Evolutionary conservation across 2,797 vertebrate genomes (phyloP).

Genomic region (Eulemur mongoz): DNA sequence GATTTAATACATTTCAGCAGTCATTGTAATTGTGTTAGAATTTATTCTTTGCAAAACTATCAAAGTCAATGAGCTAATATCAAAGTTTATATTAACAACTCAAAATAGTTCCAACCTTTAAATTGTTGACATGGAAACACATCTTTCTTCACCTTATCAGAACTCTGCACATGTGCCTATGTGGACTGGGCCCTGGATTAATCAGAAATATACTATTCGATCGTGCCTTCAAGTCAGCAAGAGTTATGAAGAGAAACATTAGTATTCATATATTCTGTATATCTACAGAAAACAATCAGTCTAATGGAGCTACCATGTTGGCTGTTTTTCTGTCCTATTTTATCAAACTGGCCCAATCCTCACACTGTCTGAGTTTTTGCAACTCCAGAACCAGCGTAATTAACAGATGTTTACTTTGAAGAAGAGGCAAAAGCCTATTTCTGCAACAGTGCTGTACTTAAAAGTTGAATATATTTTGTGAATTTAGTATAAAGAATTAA

Average conservation of each 20-base stretch:
- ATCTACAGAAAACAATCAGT: conserved; percentile 79
- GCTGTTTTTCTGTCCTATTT: conserved; percentile 51
- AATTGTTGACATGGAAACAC: conserved; percentile 82
- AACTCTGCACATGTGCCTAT: conserved; percentile 71
- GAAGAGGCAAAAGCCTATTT: neutral
- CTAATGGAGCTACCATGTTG: conserved; percentile 56
- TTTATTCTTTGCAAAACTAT: conserved; percentile 73
- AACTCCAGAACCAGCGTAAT: conserved; percentile 41
- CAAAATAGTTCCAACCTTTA: conserved; percentile 70
- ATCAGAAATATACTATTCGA: conserved; percentile 69
- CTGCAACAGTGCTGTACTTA: neutral
- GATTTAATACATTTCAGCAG: conserved; percentile 69
- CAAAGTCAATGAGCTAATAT: conserved; percentile 75
- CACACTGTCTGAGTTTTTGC: conserved; percentile 33
- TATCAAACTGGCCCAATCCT: conserved; percentile 53
- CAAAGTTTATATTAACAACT: conserved; percentile 75
- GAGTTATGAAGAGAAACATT: conserved; percentile 71
- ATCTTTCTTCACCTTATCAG: conserved; percentile 83
- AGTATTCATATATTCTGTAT: conserved; percentile 74
- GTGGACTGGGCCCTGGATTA: conserved; percentile 73
- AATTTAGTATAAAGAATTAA: conserved; percentile 50
- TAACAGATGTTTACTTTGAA: conserved; percentile 57
- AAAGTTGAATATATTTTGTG: neutral
- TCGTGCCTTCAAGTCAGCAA: conserved; percentile 65
- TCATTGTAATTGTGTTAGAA: conserved; percentile 65